Base-by-base conservation (phyloP, 2,113 vertebrate species). In the Grantiella picta region DNA sequence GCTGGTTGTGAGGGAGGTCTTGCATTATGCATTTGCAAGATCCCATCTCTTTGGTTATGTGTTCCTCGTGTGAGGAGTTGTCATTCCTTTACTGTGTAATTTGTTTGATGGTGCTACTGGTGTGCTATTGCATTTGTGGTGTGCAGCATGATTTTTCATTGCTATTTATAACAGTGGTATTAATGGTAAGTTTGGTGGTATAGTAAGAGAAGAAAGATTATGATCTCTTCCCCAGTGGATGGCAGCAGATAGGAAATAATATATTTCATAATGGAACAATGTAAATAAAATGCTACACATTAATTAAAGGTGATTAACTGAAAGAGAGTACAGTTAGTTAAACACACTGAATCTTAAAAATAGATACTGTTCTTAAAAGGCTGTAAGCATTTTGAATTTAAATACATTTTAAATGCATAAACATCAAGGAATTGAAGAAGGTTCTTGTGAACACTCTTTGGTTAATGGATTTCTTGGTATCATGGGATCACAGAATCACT, bases 321-420 rank as follows among this genome's bases (percentile, higher is more conserved):
- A 77, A 92, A 65, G 42, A 73, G 47, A 89, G 77, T 89, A 95
- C 85, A 88, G 85, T 92, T 90, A 92, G 40, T 49, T 89, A 81
- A 92, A 90, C 31, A 28, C 1, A 6, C 9, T 44, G 21, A 92
- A 86, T 77, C 68, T 73, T 72, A 80, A 90, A 90, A 80, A 59
- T 27, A 70, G 7, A 16, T 36, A 44, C 13, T 47, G 1, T 87
- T 71, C 27, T 70, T 79, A 44, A 95, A 89, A 80, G 63, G 3
- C 15, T 64, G 7, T n/a, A 18, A 82, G 18, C 3, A 15, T 86
- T 95, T 77, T 88, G 14, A 76, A 50, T 88, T 69, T 52, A 69
- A 73, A 38, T 76, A 11, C 5, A 50, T 53, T 92, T 85, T 53
- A 73, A 69, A 69, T 54, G 13, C 25, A 52, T 5, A 29, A 36